Evolutionary conservation across 2,113 vertebrate species (phyloP), one percentile per base, ranked within the genome.

Genomic region (Anser cygnoides): DNA sequence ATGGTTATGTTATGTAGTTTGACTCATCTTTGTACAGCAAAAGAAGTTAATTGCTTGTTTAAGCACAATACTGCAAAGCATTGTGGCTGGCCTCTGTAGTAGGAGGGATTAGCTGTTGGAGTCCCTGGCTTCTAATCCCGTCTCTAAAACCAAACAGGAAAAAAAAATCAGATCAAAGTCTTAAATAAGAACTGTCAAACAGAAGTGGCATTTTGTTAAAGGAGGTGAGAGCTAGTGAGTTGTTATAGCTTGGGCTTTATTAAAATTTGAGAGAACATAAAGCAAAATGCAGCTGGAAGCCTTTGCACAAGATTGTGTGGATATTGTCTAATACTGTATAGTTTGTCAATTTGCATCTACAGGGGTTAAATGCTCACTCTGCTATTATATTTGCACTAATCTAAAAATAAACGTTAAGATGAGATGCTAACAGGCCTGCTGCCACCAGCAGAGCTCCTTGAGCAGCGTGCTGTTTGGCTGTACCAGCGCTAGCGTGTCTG

Each of bases 71-170:
- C 14, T 92, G 84, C 73, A n/a, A 10, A 89, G 76, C 18, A 2
- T 65, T 65, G 54, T 77, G 79, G 61, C 89, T 87, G 84, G 43
- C 52, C 70, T 74, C 70, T 74, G 68, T 50, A 81, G 77, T 52
- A 76, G 77, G 77, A 84, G 71, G 58, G 76, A 82, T 84, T 92
- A 95, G 74, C 87, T 92, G 43, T 90, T 91, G 70, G 52, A 91
- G 70, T 87, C 77, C 61, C 78, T 95, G 84, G 49, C 62, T 89
- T 72, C 57, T 84, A 65, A 79, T 89, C 77, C 70, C 65, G 89
- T 52, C 62, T 94, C 65, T 84, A 7, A 91, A 35, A 95, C 73
- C 61, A 79, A 92, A 75, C 35, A 49, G 65, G 61, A 89, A 82
- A 6, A 2, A 10, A 6, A 2, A 10, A 50, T 89, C 67, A 54